Conservation (phyloP, 2,797 vertebrate genomes). For the Acanthurus leucopareius region DNA sequence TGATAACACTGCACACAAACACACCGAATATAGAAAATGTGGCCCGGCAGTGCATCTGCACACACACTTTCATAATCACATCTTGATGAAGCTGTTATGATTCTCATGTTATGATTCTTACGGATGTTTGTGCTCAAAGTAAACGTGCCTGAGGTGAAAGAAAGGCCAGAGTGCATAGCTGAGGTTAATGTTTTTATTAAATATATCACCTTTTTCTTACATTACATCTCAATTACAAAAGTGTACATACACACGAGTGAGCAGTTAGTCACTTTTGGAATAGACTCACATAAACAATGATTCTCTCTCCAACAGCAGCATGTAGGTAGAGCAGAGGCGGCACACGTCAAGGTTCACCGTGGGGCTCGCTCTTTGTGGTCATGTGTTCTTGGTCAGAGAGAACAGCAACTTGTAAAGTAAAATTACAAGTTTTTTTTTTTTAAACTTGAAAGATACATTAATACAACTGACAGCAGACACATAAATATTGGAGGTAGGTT, state of each 20-base stretch:
- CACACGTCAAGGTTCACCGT: conserved; percentile 32
- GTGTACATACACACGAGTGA: conserved; percentile 77
- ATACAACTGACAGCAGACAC: conserved; percentile 74
- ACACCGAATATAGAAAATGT: conserved; percentile 57
- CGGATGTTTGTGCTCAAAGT: conserved; percentile 31
- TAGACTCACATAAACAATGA: conserved; percentile 67
- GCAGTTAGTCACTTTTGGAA: conserved; percentile 83
- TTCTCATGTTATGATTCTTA: conserved; percentile 24
- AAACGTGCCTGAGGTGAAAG: conserved; percentile 31
- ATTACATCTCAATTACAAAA: conserved; percentile 84
- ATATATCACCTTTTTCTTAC: conserved; percentile 81
- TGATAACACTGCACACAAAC: conserved; percentile 78
- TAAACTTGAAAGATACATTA: conserved; percentile 55
- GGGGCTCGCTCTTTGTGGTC: conserved; percentile 67
- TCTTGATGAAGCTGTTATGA: conserved; percentile 42
- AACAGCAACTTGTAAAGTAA: conserved; percentile 63
- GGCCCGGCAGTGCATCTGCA: conserved; percentile 50
- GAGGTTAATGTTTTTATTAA: conserved; percentile 86
- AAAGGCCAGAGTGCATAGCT: conserved; percentile 40
- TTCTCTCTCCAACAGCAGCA: conserved; percentile 82
- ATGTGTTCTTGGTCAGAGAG: conserved; percentile 76
- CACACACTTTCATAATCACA: conserved; percentile 54
- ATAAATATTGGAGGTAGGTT: conserved; percentile 84
- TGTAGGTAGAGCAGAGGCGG: conserved; percentile 68
- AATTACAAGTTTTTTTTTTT: conserved; percentile 50